Percentiles rank a stretch among this genome's conserved stretches.
These are phyloP conservation scores for Ommatoiulus sabulosus DNA, from an alignment of 2,888 invertebrate genomes.

Conservation along the genomic window DNA sequence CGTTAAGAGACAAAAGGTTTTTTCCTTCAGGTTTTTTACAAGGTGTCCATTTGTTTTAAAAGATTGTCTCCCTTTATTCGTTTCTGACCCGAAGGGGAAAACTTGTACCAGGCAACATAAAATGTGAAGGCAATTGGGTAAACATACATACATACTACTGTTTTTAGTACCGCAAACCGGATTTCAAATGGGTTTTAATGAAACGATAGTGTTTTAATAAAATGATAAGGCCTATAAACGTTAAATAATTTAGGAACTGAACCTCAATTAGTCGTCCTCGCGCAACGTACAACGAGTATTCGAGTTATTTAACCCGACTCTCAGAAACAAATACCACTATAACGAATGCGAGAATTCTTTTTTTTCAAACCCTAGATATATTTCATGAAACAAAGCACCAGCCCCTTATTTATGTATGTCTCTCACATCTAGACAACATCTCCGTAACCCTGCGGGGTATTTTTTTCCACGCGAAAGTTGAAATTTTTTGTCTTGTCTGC, in stretches of 20 bases:
- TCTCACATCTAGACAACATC: conserved; percentile 34
- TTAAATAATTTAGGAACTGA: conserved; percentile 4
- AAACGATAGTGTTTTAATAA: conserved; percentile 30
- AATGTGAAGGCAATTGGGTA: background rate
- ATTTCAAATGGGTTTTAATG: conserved; percentile 5
- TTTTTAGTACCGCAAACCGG: conserved; percentile 28
- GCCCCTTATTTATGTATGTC: background rate
- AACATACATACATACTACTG: conserved; percentile 8
- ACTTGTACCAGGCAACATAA: background rate
- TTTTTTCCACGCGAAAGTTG: conserved; percentile 24
- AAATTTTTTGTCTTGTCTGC: background rate
- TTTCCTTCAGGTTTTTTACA: background rate
- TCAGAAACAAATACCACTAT: background rate
- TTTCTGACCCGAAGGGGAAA: conserved; percentile 1
- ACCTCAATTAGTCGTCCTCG: conserved; percentile 13
- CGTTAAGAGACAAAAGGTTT: conserved; percentile 30
- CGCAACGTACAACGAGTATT: background rate
- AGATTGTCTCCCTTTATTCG: conserved; percentile 35
- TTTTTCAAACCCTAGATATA: background rate
- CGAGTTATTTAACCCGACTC: background rate
- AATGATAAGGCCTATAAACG: conserved; percentile 24
- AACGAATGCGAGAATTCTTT: background rate
- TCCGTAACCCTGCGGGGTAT: background rate
- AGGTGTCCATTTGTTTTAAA: conserved; percentile 38
- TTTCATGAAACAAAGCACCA: background rate